Evolutionary conservation across 2,888 invertebrate genomes (phyloP), one percentile per base, ranked within the genome.

Genomic region (Drosophila neotestacea): DNA sequence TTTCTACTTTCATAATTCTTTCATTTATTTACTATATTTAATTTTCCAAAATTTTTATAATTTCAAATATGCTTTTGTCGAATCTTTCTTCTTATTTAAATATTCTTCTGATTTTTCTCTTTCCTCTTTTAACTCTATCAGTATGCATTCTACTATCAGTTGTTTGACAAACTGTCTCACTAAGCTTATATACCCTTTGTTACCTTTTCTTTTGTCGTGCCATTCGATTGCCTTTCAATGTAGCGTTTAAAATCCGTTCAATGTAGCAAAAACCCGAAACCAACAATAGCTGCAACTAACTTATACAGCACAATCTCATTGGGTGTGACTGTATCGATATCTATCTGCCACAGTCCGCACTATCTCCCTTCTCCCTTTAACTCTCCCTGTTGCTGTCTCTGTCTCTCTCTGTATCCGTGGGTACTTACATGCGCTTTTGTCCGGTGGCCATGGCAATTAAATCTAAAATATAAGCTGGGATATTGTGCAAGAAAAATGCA

Each of bases 391-490:
- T 38, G 6, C 39, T 16, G n/a, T 54, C 9, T 27, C 50, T 56
- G 36, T 44, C 36, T 47, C 42, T 46, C 48, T 70, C 55, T 60
- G 47, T 67, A 55, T 56, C 48, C 51, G 65, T 50, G 69, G 64
- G 73, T 79, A 90, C 92, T 92, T 91, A 93, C 93, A 92, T 93
- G 89, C 91, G 91, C 85, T 92, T 92, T 81, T 92, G 92, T 89
- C 93, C 92, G 61, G 91, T 91, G 77, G 86, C 88, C 86, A 91
- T 82, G 77, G 93, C 93, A 90, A 92, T 90, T 88, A 92, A 90
- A 91, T 93, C 93, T 87, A 93, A 91, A 74, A 92, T 90, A 90
- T 92, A 92, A 87, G 92, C 93, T 55, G 93, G 93, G 71, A 93
- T 90, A 80, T 91, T 91, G 90, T 93, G 93, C 75, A 92, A 89